Conservation (phyloP, 2,113 vertebrate species). For the Cyanoramphus novaezelandiae region DNA sequence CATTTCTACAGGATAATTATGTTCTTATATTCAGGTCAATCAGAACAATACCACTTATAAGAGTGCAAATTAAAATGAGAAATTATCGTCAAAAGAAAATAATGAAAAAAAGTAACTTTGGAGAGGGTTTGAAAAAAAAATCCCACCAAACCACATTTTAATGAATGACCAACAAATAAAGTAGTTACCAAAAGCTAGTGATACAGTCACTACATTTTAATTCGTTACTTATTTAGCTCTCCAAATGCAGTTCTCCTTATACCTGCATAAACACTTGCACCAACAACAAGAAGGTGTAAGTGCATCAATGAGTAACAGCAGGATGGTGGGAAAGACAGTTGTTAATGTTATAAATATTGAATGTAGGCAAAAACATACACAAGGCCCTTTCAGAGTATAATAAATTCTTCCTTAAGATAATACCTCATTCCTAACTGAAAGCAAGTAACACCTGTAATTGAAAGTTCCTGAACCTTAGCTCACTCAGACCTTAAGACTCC, state of each 20-base stretch:
- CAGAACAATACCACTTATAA: not conserved
- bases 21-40: not conserved
- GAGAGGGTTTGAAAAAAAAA: not conserved
- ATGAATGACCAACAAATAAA: not conserved
- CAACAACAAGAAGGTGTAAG: not conserved
- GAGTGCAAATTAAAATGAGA: not conserved
- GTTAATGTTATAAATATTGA: not conserved
- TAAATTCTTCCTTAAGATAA: not conserved
- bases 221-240: not conserved
- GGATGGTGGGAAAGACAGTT: not conserved
- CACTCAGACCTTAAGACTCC: not conserved
- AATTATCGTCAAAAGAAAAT: not conserved
- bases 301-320: not conserved
- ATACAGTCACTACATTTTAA: not conserved
- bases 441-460: not conserved
- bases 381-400: not conserved
- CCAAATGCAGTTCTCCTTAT: not conserved
- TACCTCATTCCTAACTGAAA: not conserved
- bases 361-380: not conserved
- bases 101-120: not conserved
- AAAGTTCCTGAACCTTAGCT: not conserved
- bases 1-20: not conserved
- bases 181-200: not conserved
- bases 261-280: not conserved
- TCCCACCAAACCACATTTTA: not conserved